phyloP scores from a whole-genome alignment of 2,113 vertebrate species.

The Pongo abelii region DNA sequence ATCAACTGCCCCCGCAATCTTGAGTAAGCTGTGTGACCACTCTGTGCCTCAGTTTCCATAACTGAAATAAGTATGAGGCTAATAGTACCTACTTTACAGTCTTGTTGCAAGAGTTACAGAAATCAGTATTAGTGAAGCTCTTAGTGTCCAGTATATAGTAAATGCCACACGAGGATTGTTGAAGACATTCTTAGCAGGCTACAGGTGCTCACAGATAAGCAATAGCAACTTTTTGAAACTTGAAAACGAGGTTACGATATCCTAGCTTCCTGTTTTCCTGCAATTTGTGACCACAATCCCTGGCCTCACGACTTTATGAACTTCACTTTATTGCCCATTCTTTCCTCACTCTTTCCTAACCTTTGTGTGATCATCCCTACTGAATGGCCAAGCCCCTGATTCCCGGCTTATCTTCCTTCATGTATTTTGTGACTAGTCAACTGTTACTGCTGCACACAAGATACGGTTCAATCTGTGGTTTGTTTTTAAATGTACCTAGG shows the following conservation, averaged over 20 bases:
- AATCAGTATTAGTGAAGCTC: not conserved
- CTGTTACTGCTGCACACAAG: not conserved
- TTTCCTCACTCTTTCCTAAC: not conserved
- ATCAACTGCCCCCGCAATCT: not conserved
- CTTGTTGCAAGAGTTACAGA: not conserved
- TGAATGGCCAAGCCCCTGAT: not conserved
- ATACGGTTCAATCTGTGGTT: not conserved
- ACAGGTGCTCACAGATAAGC: not conserved
- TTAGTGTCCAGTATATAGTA: not conserved
- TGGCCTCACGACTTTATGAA: not conserved
- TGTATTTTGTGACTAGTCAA: not conserved
- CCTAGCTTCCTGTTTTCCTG: not conserved
- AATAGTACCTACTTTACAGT: not conserved
- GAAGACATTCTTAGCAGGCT: not conserved
- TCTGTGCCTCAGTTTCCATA: not conserved
- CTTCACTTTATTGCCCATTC: not conserved
- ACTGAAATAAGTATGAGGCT: not conserved
- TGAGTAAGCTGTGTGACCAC: not conserved
- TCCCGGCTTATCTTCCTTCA: not conserved
- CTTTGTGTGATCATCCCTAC: not conserved
- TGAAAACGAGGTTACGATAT: not conserved
- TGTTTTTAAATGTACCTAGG: not conserved
- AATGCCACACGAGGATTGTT: not conserved
- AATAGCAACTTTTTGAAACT: not conserved
- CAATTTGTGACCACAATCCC: not conserved